These are phyloP conservation scores for Axinella damicornis DNA, from an alignment of 37 sponge, comb jelly and placozoan genomes.

Conservation along the genomic window DNA sequence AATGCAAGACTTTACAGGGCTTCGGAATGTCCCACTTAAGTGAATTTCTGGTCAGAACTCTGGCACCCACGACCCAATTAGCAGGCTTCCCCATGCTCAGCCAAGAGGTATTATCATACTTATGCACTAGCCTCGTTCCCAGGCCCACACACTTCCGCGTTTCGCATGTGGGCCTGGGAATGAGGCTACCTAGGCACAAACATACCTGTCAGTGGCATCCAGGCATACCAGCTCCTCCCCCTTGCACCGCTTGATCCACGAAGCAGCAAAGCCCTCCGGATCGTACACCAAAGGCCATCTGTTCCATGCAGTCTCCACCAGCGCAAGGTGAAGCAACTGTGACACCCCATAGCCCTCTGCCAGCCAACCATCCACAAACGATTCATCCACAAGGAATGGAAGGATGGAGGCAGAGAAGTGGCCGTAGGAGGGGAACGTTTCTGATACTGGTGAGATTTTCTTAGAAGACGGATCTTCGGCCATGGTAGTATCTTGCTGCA, in stretches of 20 bases:
- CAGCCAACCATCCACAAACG: conserved; percentile 13
- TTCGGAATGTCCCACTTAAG: too few relatives aligned
- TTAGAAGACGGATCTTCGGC: too few relatives aligned
- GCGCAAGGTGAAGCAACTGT: not conserved
- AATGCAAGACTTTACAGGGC: too few relatives aligned
- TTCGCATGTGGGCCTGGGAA: too few relatives aligned
- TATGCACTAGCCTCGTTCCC: too few relatives aligned
- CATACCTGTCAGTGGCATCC: conserved; percentile 51
- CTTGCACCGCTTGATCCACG: conserved; percentile 6
- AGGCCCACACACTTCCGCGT: too few relatives aligned
- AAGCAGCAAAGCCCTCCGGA: conserved; percentile 28
- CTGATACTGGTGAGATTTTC: too few relatives aligned
- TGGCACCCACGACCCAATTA: too few relatives aligned
- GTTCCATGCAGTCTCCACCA: conserved; percentile 43
- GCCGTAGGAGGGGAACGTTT: conserved; percentile 7
- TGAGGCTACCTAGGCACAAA: not conserved
- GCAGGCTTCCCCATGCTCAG: too few relatives aligned
- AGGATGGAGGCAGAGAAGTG: conserved; percentile 6
- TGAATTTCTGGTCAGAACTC: too few relatives aligned
- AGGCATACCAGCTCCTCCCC: conserved; percentile 29
- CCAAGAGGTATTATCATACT: too few relatives aligned
- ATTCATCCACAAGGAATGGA: conserved; percentile 11
- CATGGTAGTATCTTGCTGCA: too few relatives aligned
- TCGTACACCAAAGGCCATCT: conserved; percentile 59
- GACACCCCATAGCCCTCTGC: not conserved